Percentiles rank a stretch among this genome's conserved stretches.
phyloP scores from a whole-genome alignment of 2,113 vertebrate genomes.

The Clarias gariepinus region DNA sequence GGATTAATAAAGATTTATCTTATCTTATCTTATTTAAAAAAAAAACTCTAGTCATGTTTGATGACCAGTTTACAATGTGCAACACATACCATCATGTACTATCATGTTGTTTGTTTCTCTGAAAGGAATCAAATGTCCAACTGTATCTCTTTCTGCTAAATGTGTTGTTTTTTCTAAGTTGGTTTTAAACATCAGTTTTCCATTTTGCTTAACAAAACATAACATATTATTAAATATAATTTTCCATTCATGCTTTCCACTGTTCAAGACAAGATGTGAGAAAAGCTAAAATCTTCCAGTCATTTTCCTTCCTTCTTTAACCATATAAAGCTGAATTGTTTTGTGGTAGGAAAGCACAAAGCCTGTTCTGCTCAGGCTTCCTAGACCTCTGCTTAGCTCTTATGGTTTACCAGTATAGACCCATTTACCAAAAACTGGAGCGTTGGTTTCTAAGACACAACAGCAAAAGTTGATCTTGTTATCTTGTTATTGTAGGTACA shows the following conservation, averaged over 20 bases:
- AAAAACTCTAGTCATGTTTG: background rate
- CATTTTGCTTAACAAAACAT: background rate
- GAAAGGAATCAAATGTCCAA: background rate
- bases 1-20: no score
- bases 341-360: background rate
- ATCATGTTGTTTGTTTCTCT: background rate
- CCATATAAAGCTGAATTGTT: conserved; percentile 20
- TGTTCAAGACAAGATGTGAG: background rate
- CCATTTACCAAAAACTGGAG: conserved; percentile 13
- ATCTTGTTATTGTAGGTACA: background rate
- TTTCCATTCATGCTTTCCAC: background rate
- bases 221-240: background rate
- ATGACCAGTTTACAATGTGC: background rate
- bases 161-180: background rate
- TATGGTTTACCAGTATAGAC: background rate
- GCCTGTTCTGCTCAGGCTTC: background rate
- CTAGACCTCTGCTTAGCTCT: background rate
- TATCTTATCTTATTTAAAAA: no score
- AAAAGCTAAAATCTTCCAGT: conserved; percentile 34
- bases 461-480: conserved; percentile 24
- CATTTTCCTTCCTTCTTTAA: conserved; percentile 17
- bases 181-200: background rate
- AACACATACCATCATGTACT: background rate
- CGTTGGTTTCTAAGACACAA: background rate
- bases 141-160: background rate